Percentiles rank a stretch among this genome's conserved stretches.
Conservation (phyloP, 1,140 invertebrate species). For the Lysiphlebus fabarum region DNA sequence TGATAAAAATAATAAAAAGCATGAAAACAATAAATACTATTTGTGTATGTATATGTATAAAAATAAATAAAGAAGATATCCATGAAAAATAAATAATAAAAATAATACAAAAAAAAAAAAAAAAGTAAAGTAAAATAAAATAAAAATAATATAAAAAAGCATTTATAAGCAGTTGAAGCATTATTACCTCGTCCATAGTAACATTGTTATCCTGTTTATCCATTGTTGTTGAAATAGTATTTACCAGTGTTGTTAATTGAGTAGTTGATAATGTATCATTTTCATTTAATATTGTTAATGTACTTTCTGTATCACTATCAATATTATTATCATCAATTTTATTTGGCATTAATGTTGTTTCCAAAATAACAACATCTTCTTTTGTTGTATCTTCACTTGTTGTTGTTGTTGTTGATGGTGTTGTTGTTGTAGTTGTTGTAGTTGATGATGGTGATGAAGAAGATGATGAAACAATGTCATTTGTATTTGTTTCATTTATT, state of each 20-base stretch:
- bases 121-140: not conserved
- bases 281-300: not conserved
- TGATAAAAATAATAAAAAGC: slow-evolving; percentile 18
- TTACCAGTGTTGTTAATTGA: slow-evolving; percentile 9
- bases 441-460: slow-evolving; percentile 31
- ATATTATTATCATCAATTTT: slow-evolving; percentile 3
- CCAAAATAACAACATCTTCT: not conserved
- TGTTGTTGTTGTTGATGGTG: not conserved
- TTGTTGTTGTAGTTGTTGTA: slow-evolving; percentile 33
- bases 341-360: not conserved
- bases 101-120: not conserved
- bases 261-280: slow-evolving; percentile 11
- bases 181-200: slow-evolving; percentile 22
- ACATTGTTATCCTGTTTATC: slow-evolving; percentile 3
- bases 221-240: not conserved
- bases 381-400: slow-evolving; percentile 28
- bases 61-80: too few relatives aligned
- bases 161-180: slow-evolving; percentile 18
- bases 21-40: not conserved
- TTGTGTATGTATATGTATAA: not conserved
- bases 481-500: slow-evolving; percentile 14
- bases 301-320: not conserved
- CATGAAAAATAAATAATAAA: not conserved
- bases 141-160: not conserved
- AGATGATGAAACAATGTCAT: slow-evolving; percentile 12